Percentiles rank a stretch among this genome's conserved stretches.
phyloP scores from a whole-genome alignment of 2,888 invertebrate genomes.

The Drosophila monieri region DNA sequence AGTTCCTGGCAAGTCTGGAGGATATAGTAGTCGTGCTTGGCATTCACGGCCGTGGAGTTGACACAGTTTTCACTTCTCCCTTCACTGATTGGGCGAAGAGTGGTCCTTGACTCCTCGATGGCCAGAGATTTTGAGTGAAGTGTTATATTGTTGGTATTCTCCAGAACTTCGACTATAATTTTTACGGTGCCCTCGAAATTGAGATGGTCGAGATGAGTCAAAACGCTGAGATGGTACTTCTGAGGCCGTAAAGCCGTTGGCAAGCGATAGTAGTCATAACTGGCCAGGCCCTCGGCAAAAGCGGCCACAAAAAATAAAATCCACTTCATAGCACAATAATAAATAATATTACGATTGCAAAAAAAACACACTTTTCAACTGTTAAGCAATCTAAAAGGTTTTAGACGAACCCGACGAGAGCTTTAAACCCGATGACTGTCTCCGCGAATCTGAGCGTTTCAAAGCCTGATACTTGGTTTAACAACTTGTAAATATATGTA shows the following conservation, averaged over 20 bases:
- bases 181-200: conserved; percentile 83
- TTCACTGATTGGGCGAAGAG: conserved; percentile 64
- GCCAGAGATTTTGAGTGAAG: conserved; percentile 87
- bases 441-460: background rate
- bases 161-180: conserved; percentile 81
- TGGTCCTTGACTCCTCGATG: conserved; percentile 83
- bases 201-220: conserved; percentile 83
- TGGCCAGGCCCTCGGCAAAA: conserved; percentile 33
- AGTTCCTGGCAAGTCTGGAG: conserved; percentile 85
- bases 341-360: no score
- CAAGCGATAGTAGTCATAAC: conserved; percentile 82
- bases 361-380: no score
- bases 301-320: conserved; percentile 42
- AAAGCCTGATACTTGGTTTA: background rate
- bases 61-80: conserved; percentile 72
- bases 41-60: conserved; percentile 82
- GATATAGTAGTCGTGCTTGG: conserved; percentile 87
- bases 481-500: background rate
- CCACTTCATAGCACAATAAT: conserved; percentile 38
- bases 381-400: background rate
- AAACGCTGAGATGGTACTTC: conserved; percentile 83
- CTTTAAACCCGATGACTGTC: background rate
- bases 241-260: conserved; percentile 83
- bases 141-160: conserved; percentile 86
- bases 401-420: background rate